phyloP scores from a whole-genome alignment of 2,797 vertebrate species.

The Sebastes flavidus region DNA sequence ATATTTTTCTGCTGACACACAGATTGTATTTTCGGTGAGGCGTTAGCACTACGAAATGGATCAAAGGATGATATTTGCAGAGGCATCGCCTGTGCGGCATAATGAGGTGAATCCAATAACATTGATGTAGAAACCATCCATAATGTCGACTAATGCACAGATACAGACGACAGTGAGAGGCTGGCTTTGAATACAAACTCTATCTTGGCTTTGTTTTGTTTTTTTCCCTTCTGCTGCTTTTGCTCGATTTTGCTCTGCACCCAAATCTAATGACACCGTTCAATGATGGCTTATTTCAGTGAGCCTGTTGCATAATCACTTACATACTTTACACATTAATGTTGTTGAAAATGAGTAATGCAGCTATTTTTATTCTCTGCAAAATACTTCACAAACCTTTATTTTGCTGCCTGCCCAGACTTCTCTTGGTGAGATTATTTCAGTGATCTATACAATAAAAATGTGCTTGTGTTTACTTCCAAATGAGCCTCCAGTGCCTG shows the following conservation, averaged over 20 bases:
- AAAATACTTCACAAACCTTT: not conserved
- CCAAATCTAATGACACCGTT: conserved; percentile 11
- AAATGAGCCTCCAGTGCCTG: conserved; percentile 32
- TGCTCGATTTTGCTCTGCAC: conserved; percentile 25
- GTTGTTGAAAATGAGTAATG: conserved; percentile 4
- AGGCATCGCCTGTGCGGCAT: conserved; percentile 29
- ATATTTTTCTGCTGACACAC: conserved; percentile 28
- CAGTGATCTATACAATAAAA: conserved; percentile 3
- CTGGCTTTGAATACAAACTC: conserved; percentile 46
- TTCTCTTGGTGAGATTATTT: conserved; percentile 4
- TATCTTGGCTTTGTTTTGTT: conserved; percentile 25
- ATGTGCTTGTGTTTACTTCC: conserved; percentile 25
- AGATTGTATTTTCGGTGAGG: conserved; percentile 31
- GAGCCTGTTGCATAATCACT: conserved; percentile 31
- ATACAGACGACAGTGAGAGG: conserved; percentile 5
- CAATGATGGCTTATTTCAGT: conserved; percentile 7
- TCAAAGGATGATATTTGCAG: conserved; percentile 47
- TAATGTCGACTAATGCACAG: conserved; percentile 34
- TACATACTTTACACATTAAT: conserved; percentile 39
- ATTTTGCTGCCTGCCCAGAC: not conserved
- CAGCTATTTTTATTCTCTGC: conserved; percentile 6
- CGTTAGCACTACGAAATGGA: conserved; percentile 30
- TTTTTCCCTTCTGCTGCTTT: conserved; percentile 20
- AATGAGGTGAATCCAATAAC: conserved; percentile 57
- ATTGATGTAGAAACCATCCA: conserved; percentile 32